phyloP scores from a whole-genome alignment of 2,113 vertebrate species.

The Pomatostomus ruficeps region DNA sequence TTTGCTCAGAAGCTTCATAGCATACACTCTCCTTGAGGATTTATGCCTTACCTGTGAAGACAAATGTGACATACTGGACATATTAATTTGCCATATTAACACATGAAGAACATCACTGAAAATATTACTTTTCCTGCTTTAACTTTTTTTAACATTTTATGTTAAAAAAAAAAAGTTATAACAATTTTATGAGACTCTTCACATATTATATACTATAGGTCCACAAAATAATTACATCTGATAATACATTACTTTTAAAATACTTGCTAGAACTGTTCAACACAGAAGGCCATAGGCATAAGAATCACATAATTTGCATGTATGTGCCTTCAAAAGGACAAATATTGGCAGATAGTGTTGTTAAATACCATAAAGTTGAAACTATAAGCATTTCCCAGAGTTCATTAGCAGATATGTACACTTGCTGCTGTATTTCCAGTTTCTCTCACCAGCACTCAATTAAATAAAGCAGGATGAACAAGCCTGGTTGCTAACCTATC shows the following conservation, averaged over 20 bases:
- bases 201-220: not conserved
- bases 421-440: not conserved
- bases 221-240: not conserved
- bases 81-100: not conserved
- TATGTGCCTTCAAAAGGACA: not conserved
- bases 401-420: not conserved
- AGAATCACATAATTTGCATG: not conserved
- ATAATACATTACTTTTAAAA: not conserved
- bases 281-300: not conserved
- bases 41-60: constrained; percentile 91
- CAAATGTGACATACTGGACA: not conserved
- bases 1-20: constrained; percentile 98
- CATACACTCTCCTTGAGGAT: constrained; percentile 91
- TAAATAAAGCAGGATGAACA: not conserved
- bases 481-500: not conserved
- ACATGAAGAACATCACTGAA: not conserved
- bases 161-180: no score
- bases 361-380: not conserved
- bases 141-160: no score
- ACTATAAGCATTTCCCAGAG: not conserved
- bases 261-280: not conserved
- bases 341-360: not conserved
- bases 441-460: not conserved
- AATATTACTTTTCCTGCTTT: not conserved
- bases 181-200: not conserved